These are phyloP conservation scores for Tetropium fuscum DNA, from an alignment of 2,888 invertebrate species.

Conservation along the genomic window DNA sequence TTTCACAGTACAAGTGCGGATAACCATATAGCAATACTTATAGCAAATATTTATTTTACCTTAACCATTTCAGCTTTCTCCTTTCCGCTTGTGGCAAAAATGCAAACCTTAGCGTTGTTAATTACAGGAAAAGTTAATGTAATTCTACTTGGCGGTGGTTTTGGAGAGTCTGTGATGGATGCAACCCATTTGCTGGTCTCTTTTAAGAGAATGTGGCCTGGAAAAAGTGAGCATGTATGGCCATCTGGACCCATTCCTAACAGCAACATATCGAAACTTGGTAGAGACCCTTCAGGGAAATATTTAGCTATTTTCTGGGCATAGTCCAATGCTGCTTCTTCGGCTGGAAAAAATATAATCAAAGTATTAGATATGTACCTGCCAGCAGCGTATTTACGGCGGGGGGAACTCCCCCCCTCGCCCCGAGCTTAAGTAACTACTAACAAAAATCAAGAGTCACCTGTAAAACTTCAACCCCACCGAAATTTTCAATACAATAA, in stretches of 20 bases:
- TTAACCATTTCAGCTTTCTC: constrained; percentile 91
- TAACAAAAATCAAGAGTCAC: neutral
- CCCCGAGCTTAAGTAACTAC: neutral
- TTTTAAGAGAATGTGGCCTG: constrained; percentile 77
- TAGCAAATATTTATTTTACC: constrained; percentile 70
- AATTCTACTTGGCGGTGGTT: constrained; percentile 91
- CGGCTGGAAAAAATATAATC: constrained; percentile 67
- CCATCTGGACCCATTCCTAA: constrained; percentile 99
- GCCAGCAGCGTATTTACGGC: neutral
- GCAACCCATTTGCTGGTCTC: constrained; percentile 80
- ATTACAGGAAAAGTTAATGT: constrained; percentile 93
- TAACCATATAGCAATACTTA: too few species aligned
- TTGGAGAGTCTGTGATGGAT: constrained; percentile 92
- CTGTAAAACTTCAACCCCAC: too few species aligned
- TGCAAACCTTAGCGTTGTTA: constrained; percentile 84
- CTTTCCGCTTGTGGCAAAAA: constrained; percentile 87
- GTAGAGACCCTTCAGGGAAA: constrained; percentile 72
- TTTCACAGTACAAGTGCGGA: too few species aligned
- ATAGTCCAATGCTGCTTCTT: constrained; percentile 83
- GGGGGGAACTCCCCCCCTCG: neutral
- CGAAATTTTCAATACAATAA: too few species aligned
- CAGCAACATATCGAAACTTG: constrained; percentile 88
- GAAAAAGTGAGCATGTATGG: constrained; percentile 97
- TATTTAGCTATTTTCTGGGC: constrained; percentile 73
- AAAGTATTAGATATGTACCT: neutral